Evolutionary conservation across 2,797 vertebrate genomes (phyloP), one percentile per base, ranked within the genome.

Genomic region (Cygnus olor): DNA sequence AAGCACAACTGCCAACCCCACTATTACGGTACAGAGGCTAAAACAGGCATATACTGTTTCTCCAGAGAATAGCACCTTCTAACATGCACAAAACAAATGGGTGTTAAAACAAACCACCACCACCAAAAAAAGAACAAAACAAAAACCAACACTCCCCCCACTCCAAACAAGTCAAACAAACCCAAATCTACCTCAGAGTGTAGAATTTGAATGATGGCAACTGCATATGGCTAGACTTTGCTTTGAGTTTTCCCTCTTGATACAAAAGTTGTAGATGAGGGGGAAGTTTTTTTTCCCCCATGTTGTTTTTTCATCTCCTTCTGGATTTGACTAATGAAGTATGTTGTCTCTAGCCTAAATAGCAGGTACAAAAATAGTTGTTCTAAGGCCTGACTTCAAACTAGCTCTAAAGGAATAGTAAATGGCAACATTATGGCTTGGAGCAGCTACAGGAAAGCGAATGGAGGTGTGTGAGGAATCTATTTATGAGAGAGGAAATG

Each of bases 401-500:
- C 51, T 69, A 42, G 10, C 19, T 80, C 45, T 71, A 49, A 90
- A 95, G 63, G 88, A 88, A 47, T 32, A 69, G 72, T 30, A 69
- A 89, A 63, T 7, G 30, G 20, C 56, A 65, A 34, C 1, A 2
- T 65, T 92, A 79, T 87, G 58, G 38, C 79, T 94, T 90, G 85
- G 89, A 93, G 82, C 71, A 80, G 77, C 45, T 79, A 79, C 91
- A 94, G 94, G 94, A 91, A 96, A 88, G 85, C 61, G 22, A 78
- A 94, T 85, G 91, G 88, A 91, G 85, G 53, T 82, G 66, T 64
- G 3, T 14, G 65, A 76, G 42, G 61, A 38, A 60, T 91, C 93
- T 95, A 79, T 94, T 97, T 96, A 88, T 85, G 90, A 89, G 78
- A 94, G 30, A 91, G 95, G 93, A 96, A 96, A 92, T 74, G 83